A percentile compares a stretch with the other conserved stretches of the same genome.
phyloP scores from a whole-genome alignment of 1,140 invertebrate genomes.

The Lucilia sericata region DNA sequence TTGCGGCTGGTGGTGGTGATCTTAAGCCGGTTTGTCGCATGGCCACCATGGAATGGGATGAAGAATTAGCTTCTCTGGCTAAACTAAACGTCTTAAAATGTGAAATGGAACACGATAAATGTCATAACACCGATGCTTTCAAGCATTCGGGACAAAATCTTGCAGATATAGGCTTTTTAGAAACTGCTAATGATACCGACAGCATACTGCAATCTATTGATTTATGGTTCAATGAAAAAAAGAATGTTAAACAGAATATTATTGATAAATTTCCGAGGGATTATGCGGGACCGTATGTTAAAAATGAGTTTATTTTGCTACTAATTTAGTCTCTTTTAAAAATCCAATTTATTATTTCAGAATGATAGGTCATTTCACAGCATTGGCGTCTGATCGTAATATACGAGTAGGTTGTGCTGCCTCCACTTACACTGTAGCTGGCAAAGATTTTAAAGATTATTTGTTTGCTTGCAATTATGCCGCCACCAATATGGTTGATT shows the following conservation, averaged over 20 bases:
- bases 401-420: slow-evolving; percentile 58
- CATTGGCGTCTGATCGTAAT: slow-evolving; percentile 57
- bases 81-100: slow-evolving; percentile 46
- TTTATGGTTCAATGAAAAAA: slow-evolving; percentile 48
- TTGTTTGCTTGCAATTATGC: slow-evolving; percentile 60
- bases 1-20: slow-evolving; percentile 51
- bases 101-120: slow-evolving; percentile 56
- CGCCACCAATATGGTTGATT: slow-evolving; percentile 55
- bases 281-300: slow-evolving; percentile 27
- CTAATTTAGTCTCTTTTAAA: too few species aligned
- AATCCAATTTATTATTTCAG: slow-evolving; percentile 25
- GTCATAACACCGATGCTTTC: slow-evolving; percentile 59
- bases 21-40: slow-evolving; percentile 57
- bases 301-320: neutral
- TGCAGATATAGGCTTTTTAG: neutral
- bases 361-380: slow-evolving; percentile 58
- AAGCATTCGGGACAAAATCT: slow-evolving; percentile 49
- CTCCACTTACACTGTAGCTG: neutral
- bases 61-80: slow-evolving; percentile 47
- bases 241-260: neutral
- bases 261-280: slow-evolving; percentile 12
- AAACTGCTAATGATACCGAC: neutral
- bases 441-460: slow-evolving; percentile 35
- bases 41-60: slow-evolving; percentile 60
- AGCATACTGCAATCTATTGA: neutral